phyloP scores from a whole-genome alignment of 2,797 vertebrate genomes.

The Poecilia velifera region DNA sequence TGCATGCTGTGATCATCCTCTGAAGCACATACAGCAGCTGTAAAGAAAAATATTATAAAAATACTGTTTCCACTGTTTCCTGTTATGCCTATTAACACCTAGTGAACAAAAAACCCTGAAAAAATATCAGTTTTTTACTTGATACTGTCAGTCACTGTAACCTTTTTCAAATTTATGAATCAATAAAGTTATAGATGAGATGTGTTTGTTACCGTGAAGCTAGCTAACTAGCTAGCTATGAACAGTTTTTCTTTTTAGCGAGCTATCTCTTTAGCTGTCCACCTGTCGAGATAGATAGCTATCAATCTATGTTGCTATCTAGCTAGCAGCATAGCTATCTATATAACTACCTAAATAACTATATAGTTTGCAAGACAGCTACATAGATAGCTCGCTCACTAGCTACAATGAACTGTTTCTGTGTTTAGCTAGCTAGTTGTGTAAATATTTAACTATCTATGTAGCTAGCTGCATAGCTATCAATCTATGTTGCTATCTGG shows the following conservation, averaged over 20 bases:
- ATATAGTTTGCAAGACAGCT: too few species aligned
- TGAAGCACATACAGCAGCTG: conserved; percentile 4
- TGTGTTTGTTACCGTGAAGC: neutral
- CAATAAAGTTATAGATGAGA: conserved; percentile 1
- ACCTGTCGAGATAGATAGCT: too few species aligned
- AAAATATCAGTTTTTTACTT: neutral
- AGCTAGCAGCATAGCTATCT: too few species aligned
- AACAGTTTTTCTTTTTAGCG: neutral
- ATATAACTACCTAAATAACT: too few species aligned
- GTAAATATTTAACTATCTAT: too few species aligned
- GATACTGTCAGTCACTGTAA: neutral
- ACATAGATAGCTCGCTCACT: too few species aligned
- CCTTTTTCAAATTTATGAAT: neutral
- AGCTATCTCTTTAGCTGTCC: neutral
- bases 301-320: too few species aligned
- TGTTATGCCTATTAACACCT: neutral
- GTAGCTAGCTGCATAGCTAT: too few species aligned
- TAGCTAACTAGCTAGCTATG: neutral
- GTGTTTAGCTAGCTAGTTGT: too few species aligned
- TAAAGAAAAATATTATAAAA: neutral
- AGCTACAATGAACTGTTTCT: too few species aligned
- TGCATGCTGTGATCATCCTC: conserved; percentile 27
- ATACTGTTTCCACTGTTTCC: neutral
- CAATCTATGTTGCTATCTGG: too few species aligned
- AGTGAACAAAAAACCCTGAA: neutral